These are phyloP conservation scores for Odocoileus virginianus DNA, from an alignment of 2,113 vertebrate species.

Conservation along the genomic window DNA sequence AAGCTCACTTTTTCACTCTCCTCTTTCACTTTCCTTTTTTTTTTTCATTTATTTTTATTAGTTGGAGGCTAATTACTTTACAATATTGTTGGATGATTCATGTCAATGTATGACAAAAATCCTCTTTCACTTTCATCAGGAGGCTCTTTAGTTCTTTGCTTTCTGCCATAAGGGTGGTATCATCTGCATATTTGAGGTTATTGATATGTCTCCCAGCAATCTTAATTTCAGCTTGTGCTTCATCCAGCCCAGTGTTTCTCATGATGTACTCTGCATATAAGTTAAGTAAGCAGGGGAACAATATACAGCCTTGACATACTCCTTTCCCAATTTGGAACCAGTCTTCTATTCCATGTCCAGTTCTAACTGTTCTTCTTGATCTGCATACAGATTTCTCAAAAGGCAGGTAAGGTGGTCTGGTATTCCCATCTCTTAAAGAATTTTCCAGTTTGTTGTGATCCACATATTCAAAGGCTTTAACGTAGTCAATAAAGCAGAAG, in stretches of 20 bases:
- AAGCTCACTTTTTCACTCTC: background rate
- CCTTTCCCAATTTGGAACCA: background rate
- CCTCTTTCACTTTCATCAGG: background rate
- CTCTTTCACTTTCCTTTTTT: too few relatives aligned
- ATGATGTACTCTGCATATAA: background rate
- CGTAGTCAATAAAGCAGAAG: accelerated
- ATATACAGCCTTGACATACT: background rate
- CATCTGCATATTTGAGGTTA: background rate
- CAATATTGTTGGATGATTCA: too few relatives aligned
- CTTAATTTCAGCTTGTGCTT: background rate
- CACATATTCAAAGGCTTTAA: background rate
- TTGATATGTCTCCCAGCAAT: background rate
- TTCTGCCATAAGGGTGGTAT: background rate
- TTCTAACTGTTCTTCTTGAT: background rate
- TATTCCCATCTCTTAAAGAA: background rate
- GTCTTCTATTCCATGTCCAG: accelerated
- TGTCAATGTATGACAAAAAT: too few relatives aligned
- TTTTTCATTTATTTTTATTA: too few relatives aligned
- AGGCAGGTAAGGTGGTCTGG: background rate
- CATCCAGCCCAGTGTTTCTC: background rate
- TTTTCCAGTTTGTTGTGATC: background rate
- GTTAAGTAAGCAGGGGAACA: background rate
- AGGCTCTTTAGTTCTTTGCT: background rate
- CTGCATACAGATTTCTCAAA: background rate
- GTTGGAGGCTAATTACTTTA: too few relatives aligned